A percentile compares a stretch with the other conserved stretches of the same genome.
Conservation (phyloP, 2,888 invertebrate genomes). For the Celastrina argiolus region DNA sequence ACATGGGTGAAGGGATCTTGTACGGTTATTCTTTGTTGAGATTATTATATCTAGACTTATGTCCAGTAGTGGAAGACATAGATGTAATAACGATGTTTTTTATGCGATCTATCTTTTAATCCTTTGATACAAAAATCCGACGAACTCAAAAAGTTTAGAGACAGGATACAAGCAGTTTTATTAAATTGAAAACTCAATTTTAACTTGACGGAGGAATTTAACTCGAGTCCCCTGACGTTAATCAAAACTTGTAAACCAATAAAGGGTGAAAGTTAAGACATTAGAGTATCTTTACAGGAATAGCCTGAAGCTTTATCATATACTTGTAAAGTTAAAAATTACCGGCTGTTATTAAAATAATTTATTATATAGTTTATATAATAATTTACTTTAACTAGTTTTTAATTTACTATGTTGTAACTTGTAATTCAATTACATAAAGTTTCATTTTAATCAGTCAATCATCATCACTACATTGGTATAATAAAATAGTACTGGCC, state of each 20-base stretch:
- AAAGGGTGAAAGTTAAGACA: background rate
- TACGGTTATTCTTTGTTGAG: background rate
- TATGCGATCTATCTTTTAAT: background rate
- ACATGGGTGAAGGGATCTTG: slow-evolving; percentile 3
- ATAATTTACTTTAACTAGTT: too few relatives aligned
- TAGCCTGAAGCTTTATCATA: background rate
- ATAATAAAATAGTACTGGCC: too few relatives aligned
- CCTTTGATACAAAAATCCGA: background rate
- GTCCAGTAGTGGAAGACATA: too few relatives aligned
- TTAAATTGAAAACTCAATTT: background rate
- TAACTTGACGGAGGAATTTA: background rate
- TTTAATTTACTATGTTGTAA: too few relatives aligned
- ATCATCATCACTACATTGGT: too few relatives aligned
- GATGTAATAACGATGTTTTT: too few relatives aligned
- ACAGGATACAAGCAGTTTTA: background rate
- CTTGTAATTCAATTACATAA: too few relatives aligned
- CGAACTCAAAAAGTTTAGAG: background rate
- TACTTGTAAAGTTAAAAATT: too few relatives aligned
- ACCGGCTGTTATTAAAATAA: too few relatives aligned
- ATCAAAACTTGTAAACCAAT: background rate
- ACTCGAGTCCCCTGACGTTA: background rate
- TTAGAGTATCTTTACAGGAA: background rate
- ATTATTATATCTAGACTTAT: too few relatives aligned
- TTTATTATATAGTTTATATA: too few relatives aligned
- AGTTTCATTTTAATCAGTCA: too few relatives aligned